Conservation (phyloP, 2,113 vertebrate genomes). For the Anguilla rostrata region DNA sequence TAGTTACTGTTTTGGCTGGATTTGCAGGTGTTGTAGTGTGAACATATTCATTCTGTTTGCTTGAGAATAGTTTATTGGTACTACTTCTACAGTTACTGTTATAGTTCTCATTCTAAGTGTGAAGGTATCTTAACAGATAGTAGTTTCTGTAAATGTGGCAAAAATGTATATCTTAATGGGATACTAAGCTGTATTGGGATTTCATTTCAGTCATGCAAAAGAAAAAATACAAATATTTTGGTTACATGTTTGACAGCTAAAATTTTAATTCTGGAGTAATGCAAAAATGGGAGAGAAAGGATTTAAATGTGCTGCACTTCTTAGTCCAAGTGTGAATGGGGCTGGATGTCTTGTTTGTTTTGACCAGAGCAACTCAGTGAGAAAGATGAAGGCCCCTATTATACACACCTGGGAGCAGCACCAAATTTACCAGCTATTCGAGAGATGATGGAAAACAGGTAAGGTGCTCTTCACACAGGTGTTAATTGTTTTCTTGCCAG, state of each 20-base stretch:
- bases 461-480: conserved; percentile 39
- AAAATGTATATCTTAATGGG: neutral
- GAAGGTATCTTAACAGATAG: neutral
- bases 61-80: no score
- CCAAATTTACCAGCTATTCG: conserved; percentile 89
- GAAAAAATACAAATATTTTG: neutral
- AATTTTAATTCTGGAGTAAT: neutral
- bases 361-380: conserved; percentile 93
- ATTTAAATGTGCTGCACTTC: neutral
- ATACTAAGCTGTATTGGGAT: neutral
- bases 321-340: conserved; percentile 19
- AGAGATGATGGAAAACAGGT: conserved; percentile 95
- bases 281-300: neutral
- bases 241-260: neutral
- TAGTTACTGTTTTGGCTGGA: no score
- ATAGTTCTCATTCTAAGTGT: no score
- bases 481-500: neutral
- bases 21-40: no score
- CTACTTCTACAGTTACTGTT: no score
- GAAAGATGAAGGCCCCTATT: conserved; percentile 98
- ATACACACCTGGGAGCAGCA: conserved; percentile 96
- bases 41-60: no score
- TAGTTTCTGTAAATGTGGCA: neutral
- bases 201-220: neutral
- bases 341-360: conserved; percentile 23